These are phyloP conservation scores for Mythimna impura DNA, from an alignment of 2,888 invertebrate species.

Conservation along the genomic window DNA sequence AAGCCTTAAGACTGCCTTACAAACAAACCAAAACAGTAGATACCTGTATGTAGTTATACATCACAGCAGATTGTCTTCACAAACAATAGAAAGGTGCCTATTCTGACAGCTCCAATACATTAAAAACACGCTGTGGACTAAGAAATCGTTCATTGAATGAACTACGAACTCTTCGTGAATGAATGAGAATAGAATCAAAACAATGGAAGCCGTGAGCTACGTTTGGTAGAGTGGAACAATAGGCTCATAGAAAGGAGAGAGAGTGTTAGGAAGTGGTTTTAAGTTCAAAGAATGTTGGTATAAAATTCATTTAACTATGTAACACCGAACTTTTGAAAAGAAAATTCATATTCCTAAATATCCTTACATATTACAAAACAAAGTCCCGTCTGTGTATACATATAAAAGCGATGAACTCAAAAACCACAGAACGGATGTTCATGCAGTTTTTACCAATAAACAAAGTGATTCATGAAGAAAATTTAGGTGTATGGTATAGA, in stretches of 20 bases:
- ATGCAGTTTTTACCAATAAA: no score
- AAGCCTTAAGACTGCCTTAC: not conserved
- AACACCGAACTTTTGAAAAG: not conserved
- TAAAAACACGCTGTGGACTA: conserved; percentile 40
- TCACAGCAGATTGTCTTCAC: conserved; percentile 16
- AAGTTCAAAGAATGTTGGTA: not conserved
- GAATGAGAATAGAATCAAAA: conserved; percentile 34
- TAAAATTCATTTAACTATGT: not conserved
- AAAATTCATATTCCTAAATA: no score
- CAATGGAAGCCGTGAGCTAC: conserved; percentile 22
- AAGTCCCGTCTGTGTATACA: no score
- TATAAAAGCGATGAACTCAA: no score
- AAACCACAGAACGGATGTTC: no score
- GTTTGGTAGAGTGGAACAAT: conserved; percentile 34
- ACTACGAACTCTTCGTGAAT: conserved; percentile 11
- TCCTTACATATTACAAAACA: no score
- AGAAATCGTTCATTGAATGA: conserved; percentile 35
- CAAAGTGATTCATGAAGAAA: no score
- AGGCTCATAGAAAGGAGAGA: conserved; percentile 16
- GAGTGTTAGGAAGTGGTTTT: conserved; percentile 17
- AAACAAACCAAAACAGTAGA: conserved; percentile 21
- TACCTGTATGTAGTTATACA: not conserved
- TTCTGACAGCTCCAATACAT: conserved; percentile 27
- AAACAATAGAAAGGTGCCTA: conserved; percentile 28
- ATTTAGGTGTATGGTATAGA: no score